Evolutionary conservation across 92 coral and sea anemone species (phyloP), one percentile per base, ranked within the genome.

Genomic region (Porites cylindrica): DNA sequence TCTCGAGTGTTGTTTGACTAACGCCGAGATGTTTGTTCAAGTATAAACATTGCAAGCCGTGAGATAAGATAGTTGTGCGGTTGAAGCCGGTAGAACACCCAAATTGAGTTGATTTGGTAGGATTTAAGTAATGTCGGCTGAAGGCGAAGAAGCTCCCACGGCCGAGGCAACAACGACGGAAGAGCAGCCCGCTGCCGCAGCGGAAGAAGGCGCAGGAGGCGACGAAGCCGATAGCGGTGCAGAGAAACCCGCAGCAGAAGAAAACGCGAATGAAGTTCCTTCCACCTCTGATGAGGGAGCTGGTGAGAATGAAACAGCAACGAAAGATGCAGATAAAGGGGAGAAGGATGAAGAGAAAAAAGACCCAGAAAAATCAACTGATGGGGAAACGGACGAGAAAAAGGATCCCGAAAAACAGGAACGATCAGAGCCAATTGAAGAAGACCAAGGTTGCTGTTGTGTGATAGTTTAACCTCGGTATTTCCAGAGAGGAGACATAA

Each of bases 231-330:
- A 89, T 18, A 79, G 52, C 68, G 60, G 70, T 38, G 47, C 47
- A 5, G 78, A 89, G 32, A 79, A 62, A 76, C 69, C 76, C 47
- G 47, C 47, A 5, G 78, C 79, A 24, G 82, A 71, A 54, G 78
- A 87, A 74, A 90, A 89, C 85, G 89, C 94, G 9, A 91, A 90
- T 68, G 93, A 92, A 51, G 86, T 38, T 38, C 0, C 68, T 7
- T 79, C 67, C 16, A 76, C 85, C 65, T 77, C 77, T 32, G 94
- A 78, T 18, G 91, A 78, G 19, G 89, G 74, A 14, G 85, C 59
- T 26, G 86, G 85, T 21, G 89, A 71, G 2, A 72, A 67, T 6
- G 88, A 74, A 11, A 82, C 78, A 12, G 67, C 81, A 2, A 53
- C 10, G 56, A 73, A 71, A 64, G 62, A 68, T 10, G 77, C 52